phyloP scores from a whole-genome alignment of 2,113 vertebrate genomes.

The Corynorhinus townsendii region DNA sequence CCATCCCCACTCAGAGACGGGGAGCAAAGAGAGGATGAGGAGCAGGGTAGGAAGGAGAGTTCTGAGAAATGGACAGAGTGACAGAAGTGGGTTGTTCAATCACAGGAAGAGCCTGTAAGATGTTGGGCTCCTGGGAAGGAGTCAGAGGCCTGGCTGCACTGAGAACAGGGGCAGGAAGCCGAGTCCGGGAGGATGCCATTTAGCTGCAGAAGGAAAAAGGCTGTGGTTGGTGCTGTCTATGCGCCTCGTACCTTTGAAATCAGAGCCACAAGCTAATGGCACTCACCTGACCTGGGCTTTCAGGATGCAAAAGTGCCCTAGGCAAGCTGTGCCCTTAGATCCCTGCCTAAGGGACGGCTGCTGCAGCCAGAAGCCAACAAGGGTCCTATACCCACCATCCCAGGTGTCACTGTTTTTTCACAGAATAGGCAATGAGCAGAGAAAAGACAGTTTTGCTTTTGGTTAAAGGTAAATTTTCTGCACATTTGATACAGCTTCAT shows the following conservation, averaged over 20 bases:
- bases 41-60: not conserved
- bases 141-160: not conserved
- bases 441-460: not conserved
- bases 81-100: not conserved
- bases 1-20: not conserved
- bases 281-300: not conserved
- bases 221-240: fast-evolving
- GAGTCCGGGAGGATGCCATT: not conserved
- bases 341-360: not conserved
- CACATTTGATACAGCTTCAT: not conserved
- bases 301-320: not conserved
- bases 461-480: not conserved
- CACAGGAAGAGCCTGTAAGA: not conserved
- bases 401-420: not conserved
- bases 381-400: not conserved
- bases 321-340: not conserved
- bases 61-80: not conserved
- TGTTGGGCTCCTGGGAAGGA: not conserved
- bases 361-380: not conserved
- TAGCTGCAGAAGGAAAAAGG: not conserved
- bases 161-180: not conserved
- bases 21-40: not conserved
- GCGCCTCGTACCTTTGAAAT: not conserved
- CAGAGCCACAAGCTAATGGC: not conserved
- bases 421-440: not conserved